Evolutionary conservation across 1,140 invertebrate genomes (phyloP).

Genomic region (Drosophila athabasca): DNA sequence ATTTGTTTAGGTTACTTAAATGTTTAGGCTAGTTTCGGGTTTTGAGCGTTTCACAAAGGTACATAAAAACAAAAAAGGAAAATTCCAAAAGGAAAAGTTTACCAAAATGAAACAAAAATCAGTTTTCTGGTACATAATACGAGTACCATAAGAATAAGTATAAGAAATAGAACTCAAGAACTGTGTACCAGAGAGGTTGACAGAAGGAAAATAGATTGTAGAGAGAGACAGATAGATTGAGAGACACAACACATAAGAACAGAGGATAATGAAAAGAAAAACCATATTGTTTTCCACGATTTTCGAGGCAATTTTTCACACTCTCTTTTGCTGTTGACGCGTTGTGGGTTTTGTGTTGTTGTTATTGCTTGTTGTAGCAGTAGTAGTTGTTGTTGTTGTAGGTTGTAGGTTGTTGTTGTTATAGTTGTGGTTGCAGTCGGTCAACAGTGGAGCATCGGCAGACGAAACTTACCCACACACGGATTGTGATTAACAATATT

Average conservation of each 20-base stretch:
- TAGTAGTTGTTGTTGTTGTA: constrained; percentile 35
- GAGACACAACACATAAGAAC: constrained; percentile 44
- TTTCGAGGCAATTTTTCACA: constrained; percentile 26
- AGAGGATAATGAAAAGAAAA: constrained; percentile 40
- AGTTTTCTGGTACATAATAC: constrained; percentile 35
- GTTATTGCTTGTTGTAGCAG: constrained; percentile 30
- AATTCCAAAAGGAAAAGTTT: constrained; percentile 23
- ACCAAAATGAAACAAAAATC: constrained; percentile 15
- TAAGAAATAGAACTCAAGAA: constrained; percentile 21
- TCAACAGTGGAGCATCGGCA: constrained; percentile 24
- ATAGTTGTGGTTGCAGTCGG: constrained; percentile 24
- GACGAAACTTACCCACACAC: constrained; percentile 92
- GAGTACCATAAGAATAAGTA: constrained; percentile 2
- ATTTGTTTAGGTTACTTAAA: constrained; percentile 69
- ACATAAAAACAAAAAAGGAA: constrained; percentile 60
- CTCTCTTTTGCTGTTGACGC: constrained; percentile 23
- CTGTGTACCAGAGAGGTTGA: constrained; percentile 40
- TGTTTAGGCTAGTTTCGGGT: constrained; percentile 77
- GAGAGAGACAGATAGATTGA: constrained; percentile 15
- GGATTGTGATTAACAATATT: constrained; percentile 94
- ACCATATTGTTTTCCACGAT: constrained; percentile 29
- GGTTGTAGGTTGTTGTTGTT: constrained; percentile 18
- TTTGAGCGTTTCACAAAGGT: constrained; percentile 76
- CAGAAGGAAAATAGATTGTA: constrained; percentile 19
- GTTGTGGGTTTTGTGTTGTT: constrained; percentile 50